Evolutionary conservation across 1,140 invertebrate genomes (phyloP), one percentile per base, ranked within the genome.

Genomic region (Drosophila rufa): DNA sequence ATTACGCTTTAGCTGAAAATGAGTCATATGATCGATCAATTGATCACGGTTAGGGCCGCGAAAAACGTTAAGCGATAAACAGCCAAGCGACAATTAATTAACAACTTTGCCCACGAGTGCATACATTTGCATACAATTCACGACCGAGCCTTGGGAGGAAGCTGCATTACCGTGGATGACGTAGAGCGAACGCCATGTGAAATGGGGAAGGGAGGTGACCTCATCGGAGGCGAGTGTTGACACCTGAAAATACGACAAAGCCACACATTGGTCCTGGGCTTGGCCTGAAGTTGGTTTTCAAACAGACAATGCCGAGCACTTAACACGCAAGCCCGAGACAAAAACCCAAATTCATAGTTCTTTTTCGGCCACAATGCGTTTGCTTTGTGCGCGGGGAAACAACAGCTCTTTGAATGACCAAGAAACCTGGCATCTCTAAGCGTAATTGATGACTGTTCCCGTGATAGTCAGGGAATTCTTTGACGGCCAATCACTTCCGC

Each of bases 401-500:
- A 69, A n/a, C 14, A n/a, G 47, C 47, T 76, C 55, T 57, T 69
- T 57, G 68, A 69, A 57, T 40, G 36, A 12, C 6, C 38, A 58
- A 19, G 11, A 56, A 43, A 48, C 43, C 33, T 59, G 68, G 36
- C 67, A 55, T 53, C 27, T 53, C 51, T 45, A 59, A 68, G 67
- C 64, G 68, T 80, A 78, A 87, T 87, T 89, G 82, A 87, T 87
- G 66, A 43, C 69, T 66, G 57, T 73, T 64, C 53, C 30, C 46
- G 57, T 67, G 48, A 73, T 70, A 55, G 60, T 53, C 60, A 36
- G 42, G 43, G 70, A 71, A 75, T 81, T 60, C 51, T 53, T 84
- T 55, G 62, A 48, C 46, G 50, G 40, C 47, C 64, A 83, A 67
- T 80, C 71, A 89, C 76, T 87, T 89, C 81, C 81, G 81, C 9